phyloP scores from a whole-genome alignment of 1,140 invertebrate genomes.

The Drosophila rufa region DNA sequence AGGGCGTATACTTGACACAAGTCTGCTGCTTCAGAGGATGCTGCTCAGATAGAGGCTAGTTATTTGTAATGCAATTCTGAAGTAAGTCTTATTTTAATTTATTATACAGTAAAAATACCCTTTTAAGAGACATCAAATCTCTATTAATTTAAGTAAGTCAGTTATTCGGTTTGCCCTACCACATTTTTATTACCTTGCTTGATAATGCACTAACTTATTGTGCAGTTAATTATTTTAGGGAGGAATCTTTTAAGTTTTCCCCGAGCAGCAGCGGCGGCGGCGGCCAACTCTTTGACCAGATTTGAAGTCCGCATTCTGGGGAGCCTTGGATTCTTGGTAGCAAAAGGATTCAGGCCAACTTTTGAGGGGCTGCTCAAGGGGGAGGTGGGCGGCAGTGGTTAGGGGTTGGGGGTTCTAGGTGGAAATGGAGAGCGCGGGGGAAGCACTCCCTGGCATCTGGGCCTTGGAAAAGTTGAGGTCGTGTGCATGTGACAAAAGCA shows the following conservation, averaged over 20 bases:
- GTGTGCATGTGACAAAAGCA: conserved; percentile 75
- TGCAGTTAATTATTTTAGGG: conserved; percentile 1
- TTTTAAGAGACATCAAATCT: no score
- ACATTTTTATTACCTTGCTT: neutral
- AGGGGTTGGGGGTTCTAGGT: neutral
- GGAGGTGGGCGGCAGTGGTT: neutral
- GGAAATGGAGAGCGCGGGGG: neutral
- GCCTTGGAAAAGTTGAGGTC: conserved; percentile 42
- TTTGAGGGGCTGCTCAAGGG: neutral
- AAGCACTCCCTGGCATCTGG: conserved; percentile 23
- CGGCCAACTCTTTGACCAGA: conserved; percentile 28
- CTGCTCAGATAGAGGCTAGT: no score
- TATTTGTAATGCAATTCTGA: no score
- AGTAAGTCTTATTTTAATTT: no score
- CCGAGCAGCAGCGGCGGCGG: neutral
- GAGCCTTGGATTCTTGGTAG: conserved; percentile 19
- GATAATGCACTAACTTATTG: neutral
- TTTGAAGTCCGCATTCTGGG: conserved; percentile 19
- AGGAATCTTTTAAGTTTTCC: neutral
- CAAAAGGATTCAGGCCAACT: conserved; percentile 18
- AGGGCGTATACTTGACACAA: neutral
- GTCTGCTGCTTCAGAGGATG: no score
- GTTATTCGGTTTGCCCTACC: neutral
- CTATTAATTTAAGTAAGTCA: no score
- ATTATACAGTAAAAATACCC: no score